These are phyloP conservation scores for Eupithecia subfuscata DNA, from an alignment of 2,888 invertebrate genomes.

Conservation along the genomic window DNA sequence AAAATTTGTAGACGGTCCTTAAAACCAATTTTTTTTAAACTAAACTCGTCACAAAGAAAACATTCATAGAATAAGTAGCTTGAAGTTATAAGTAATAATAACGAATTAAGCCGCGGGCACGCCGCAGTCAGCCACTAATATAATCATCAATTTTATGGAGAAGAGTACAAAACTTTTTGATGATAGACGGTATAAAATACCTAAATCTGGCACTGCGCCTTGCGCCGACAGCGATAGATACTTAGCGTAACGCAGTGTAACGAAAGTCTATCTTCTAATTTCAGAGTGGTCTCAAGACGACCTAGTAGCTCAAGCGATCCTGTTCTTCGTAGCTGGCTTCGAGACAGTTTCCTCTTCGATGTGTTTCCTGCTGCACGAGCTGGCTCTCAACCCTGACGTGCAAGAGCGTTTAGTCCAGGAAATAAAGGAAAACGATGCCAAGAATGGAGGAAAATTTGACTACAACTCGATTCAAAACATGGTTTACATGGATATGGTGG, in stretches of 20 bases:
- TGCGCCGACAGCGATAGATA: too few relatives aligned
- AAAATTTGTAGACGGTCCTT: too few relatives aligned
- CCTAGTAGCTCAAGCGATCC: constrained; percentile 74
- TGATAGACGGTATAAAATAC: background rate
- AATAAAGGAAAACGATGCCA: constrained; percentile 75
- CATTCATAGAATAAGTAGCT: background rate
- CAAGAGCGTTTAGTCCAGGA: constrained; percentile 83
- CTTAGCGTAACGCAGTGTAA: background rate
- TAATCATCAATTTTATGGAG: background rate
- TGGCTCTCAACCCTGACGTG: constrained; percentile 83
- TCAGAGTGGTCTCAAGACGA: constrained; percentile 71
- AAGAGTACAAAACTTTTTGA: background rate
- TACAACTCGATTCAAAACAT: constrained; percentile 81
- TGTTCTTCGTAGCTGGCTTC: constrained; percentile 85
- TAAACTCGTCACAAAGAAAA: background rate
- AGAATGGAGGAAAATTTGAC: constrained; percentile 70
- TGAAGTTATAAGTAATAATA: background rate
- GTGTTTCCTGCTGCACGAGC: constrained; percentile 82
- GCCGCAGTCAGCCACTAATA: too few relatives aligned
- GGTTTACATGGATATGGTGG: constrained; percentile 86
- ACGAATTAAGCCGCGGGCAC: too few relatives aligned
- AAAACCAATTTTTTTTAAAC: too few relatives aligned
- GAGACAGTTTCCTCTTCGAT: constrained; percentile 77
- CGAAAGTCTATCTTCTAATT: constrained; percentile 18
- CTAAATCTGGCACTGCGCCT: too few relatives aligned